A percentile compares a stretch with the other conserved stretches of the same genome.
These are phyloP conservation scores for Cloeon dipterum DNA, from an alignment of 2,888 invertebrate genomes.

Conservation along the genomic window DNA sequence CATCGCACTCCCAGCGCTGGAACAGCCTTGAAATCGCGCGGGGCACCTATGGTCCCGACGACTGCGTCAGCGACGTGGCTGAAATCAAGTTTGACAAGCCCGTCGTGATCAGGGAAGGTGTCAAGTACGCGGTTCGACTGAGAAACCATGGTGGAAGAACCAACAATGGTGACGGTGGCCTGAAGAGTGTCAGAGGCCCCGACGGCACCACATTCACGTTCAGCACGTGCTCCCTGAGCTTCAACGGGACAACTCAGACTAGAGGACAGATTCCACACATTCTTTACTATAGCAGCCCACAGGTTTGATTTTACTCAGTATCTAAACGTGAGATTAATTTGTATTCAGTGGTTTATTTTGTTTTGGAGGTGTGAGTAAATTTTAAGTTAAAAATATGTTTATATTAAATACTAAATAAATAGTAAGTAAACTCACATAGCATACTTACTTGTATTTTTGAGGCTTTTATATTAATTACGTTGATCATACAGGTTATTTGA, in stretches of 20 bases:
- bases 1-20: conserved; percentile 55
- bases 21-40: conserved; percentile 62
- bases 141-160: conserved; percentile 82
- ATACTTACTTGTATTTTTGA: conserved; percentile 8
- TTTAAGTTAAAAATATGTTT: neutral
- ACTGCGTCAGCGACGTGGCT: conserved; percentile 58
- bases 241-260: conserved; percentile 87
- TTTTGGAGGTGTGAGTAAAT: no score
- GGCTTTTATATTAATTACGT: no score
- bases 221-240: conserved; percentile 75
- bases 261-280: conserved; percentile 88
- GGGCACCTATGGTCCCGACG: conserved; percentile 64
- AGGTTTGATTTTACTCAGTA: no score
- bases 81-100: conserved; percentile 81
- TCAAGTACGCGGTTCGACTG: conserved; percentile 69
- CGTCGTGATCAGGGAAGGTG: conserved; percentile 65
- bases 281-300: conserved; percentile 49
- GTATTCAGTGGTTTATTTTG: neutral
- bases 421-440: neutral
- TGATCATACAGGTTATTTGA: no score
- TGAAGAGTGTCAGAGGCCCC: conserved; percentile 69
- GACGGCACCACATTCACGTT: conserved; percentile 83
- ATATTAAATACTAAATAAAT: neutral
- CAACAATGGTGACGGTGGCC: conserved; percentile 82
- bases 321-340: no score